A percentile compares a stretch with the other conserved stretches of the same genome.
Conservation (phyloP, 2,888 invertebrate genomes). For the Drosophila flavopinicola region DNA sequence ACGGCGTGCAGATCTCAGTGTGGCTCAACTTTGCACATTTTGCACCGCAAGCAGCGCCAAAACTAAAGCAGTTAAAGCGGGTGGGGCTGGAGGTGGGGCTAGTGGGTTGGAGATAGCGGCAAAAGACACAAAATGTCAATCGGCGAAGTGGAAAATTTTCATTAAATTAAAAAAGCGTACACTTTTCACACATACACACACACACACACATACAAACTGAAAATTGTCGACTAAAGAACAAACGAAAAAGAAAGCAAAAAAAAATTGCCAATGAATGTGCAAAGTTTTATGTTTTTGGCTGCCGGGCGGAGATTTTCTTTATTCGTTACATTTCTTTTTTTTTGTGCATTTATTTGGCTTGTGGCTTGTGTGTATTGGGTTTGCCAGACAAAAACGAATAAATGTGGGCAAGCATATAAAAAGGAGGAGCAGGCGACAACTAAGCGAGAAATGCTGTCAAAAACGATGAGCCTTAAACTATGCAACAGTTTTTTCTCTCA, state of each 20-base stretch:
- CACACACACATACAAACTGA: slow-evolving; percentile 22
- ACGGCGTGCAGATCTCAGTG: slow-evolving; percentile 50
- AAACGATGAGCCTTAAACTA: slow-evolving; percentile 62
- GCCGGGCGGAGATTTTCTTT: slow-evolving; percentile 71
- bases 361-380: slow-evolving; percentile 30
- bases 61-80: slow-evolving; percentile 40
- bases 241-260: slow-evolving; percentile 23
- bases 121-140: slow-evolving; percentile 80
- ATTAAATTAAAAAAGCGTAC: slow-evolving; percentile 82
- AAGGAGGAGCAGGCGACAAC: slow-evolving; percentile 21
- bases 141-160: slow-evolving; percentile 84
- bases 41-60: slow-evolving; percentile 58
- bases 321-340: slow-evolving; percentile 30
- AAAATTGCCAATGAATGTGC: slow-evolving; percentile 70
- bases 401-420: slow-evolving; percentile 74
- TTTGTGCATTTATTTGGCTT: slow-evolving; percentile 50
- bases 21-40: slow-evolving; percentile 65
- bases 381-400: slow-evolving; percentile 74
- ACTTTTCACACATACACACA: slow-evolving; percentile 57
- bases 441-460: slow-evolving; percentile 43
- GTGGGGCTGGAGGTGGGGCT: background rate
- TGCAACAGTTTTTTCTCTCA: slow-evolving; percentile 59
- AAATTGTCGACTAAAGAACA: slow-evolving; percentile 54
- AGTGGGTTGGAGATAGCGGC: slow-evolving; percentile 44
- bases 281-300: slow-evolving; percentile 79